Percentiles rank a stretch among this genome's conserved stretches.
Conservation (phyloP, 2,797 vertebrate species). For the Mycteria americana region DNA sequence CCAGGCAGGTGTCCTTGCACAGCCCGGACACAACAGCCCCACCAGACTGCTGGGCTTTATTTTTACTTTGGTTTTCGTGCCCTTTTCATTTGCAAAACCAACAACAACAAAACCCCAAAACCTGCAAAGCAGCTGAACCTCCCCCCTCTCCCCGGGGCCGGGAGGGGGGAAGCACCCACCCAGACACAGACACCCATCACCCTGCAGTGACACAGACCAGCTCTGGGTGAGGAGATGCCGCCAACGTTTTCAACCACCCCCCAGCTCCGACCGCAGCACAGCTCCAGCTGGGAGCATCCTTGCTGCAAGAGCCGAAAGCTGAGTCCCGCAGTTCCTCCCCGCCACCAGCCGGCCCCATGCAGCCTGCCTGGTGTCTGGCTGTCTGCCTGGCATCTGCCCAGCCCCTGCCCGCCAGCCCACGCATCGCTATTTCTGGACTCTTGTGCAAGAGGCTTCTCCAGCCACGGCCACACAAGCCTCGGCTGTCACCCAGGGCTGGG, state of each 20-base stretch:
- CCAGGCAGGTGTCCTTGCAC: not conserved
- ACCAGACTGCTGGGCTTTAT: not conserved
- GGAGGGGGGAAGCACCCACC: not conserved
- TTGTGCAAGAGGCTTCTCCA: slow-evolving; percentile 59
- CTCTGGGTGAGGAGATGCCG: not conserved
- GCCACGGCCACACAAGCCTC: not conserved
- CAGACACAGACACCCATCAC: not conserved
- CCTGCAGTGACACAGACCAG: not conserved
- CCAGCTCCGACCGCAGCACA: not conserved
- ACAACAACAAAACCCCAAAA: not conserved
- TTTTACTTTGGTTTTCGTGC: rapidly evolving
- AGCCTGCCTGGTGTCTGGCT: slow-evolving; percentile 38
- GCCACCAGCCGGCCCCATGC: not conserved
- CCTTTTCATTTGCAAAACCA: not conserved
- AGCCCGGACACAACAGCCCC: not conserved
- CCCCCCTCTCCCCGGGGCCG: not conserved
- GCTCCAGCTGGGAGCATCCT: slow-evolving; percentile 8
- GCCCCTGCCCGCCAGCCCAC: slow-evolving; percentile 42
- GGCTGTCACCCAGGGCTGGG: rapidly evolving
- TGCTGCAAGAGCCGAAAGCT: not conserved
- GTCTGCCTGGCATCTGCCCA: slow-evolving; percentile 54
- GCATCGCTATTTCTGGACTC: slow-evolving; percentile 54
- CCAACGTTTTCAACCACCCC: not conserved
- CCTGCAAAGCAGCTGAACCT: not conserved
- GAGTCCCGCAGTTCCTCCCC: not conserved